Percentiles rank a stretch among this genome's conserved stretches.
phyloP scores from a whole-genome alignment of 2,113 vertebrate genomes.

The Bubo scandiacus region DNA sequence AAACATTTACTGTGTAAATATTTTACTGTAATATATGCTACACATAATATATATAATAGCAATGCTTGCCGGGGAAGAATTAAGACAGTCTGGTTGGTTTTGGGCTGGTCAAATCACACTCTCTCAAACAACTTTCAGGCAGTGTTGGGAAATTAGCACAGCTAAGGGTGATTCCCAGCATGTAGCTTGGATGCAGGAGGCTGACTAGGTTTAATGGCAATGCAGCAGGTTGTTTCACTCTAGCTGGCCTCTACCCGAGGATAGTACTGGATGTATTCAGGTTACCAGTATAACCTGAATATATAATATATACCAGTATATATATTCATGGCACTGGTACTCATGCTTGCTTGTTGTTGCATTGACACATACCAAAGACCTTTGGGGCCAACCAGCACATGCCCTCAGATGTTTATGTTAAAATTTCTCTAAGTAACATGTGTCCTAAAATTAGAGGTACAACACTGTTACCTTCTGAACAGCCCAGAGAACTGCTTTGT shows the following conservation, averaged over 20 bases:
- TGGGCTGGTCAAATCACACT: not conserved
- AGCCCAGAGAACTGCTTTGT: not conserved
- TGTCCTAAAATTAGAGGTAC: not conserved
- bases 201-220: not conserved
- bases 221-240: not conserved
- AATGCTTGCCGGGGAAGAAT: not conserved
- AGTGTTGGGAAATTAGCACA: not conserved
- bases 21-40: not conserved
- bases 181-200: not conserved
- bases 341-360: not conserved
- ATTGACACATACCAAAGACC: rapidly evolving
- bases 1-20: not conserved
- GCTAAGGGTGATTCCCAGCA: not conserved
- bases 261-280: not conserved
- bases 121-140: not conserved
- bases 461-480: not conserved
- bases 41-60: not conserved
- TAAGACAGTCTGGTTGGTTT: not conserved
- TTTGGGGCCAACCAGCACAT: not conserved
- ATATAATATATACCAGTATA: too few species aligned
- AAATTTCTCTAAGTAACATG: not conserved
- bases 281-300: too few species aligned
- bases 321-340: too few species aligned
- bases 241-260: not conserved
- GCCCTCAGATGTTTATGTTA: too few species aligned